Percentiles rank a stretch among this genome's conserved stretches.
phyloP scores from a whole-genome alignment of 2,888 invertebrate genomes.

The Cantharis flavilabris region DNA sequence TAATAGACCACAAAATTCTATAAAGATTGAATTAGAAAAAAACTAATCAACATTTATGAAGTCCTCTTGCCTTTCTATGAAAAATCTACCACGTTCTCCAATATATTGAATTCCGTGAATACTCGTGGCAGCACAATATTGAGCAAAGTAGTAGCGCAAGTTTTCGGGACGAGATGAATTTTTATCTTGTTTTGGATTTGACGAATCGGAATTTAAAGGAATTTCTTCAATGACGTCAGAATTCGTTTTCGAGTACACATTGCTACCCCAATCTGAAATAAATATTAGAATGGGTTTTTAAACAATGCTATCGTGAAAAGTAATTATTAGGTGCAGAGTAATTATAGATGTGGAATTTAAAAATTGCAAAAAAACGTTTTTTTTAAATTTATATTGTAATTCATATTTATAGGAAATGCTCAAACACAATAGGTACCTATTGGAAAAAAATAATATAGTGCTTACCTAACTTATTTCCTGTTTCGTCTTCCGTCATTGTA shows the following conservation, averaged over 20 bases:
- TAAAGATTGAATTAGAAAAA: neutral
- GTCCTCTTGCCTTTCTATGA: conserved; percentile 25
- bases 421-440: no score
- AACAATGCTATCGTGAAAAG: no score
- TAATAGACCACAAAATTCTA: conserved; percentile 2
- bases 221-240: neutral
- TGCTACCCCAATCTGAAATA: neutral
- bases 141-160: conserved; percentile 15
- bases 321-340: no score
- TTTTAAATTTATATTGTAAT: no score
- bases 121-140: conserved; percentile 25
- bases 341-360: no score
- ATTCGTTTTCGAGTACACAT: neutral
- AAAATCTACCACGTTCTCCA: conserved; percentile 33
- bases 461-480: neutral
- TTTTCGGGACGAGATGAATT: neutral
- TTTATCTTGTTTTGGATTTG: neutral
- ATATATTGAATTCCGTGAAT: conserved; percentile 37
- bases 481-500: neutral
- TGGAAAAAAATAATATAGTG: neutral
- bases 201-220: neutral
- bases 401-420: neutral
- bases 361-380: no score
- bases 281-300: neutral
- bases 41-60: neutral